These are phyloP conservation scores for Thymelicus lineola DNA, from an alignment of 2,888 invertebrate species.

Conservation along the genomic window DNA sequence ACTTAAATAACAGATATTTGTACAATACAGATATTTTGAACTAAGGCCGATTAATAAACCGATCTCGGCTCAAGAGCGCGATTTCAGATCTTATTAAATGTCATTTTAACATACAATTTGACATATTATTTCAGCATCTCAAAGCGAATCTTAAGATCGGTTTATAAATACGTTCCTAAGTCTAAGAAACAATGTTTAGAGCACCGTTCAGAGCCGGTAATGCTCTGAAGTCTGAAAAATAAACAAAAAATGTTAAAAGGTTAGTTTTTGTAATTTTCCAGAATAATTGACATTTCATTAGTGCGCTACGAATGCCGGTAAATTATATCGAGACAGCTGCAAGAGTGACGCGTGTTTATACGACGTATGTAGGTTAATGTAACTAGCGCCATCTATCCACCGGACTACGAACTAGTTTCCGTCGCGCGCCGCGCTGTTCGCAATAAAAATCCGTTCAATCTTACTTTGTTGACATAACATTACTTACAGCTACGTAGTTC, in stretches of 20 bases:
- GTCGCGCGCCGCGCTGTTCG: slow-evolving; percentile 37
- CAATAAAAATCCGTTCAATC: slow-evolving; percentile 15
- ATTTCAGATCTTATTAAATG: too few relatives aligned
- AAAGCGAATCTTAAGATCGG: too few relatives aligned
- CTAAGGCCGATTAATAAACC: too few relatives aligned
- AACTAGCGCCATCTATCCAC: slow-evolving; percentile 71
- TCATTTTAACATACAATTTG: too few relatives aligned
- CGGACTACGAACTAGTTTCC: slow-evolving; percentile 53
- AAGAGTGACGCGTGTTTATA: slow-evolving; percentile 42
- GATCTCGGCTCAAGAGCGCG: too few relatives aligned
- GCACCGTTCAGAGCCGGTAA: neutral
- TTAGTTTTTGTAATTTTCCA: slow-evolving; percentile 18
- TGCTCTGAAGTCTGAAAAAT: neutral
- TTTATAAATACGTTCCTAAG: too few relatives aligned
- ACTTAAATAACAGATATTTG: too few relatives aligned
- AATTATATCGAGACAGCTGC: slow-evolving; percentile 69
- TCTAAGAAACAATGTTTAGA: too few relatives aligned
- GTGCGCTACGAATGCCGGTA: slow-evolving; percentile 46
- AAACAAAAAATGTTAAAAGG: slow-evolving; percentile 6
- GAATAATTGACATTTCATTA: slow-evolving; percentile 32
- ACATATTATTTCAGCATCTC: too few relatives aligned
- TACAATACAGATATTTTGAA: too few relatives aligned
- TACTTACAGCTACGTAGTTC: too few relatives aligned
- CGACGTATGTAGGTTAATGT: slow-evolving; percentile 65
- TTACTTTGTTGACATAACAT: slow-evolving; percentile 11